Evolutionary conservation across 92 coral and sea anemone genomes (phyloP).

Genomic region (Diadumene lineata): DNA sequence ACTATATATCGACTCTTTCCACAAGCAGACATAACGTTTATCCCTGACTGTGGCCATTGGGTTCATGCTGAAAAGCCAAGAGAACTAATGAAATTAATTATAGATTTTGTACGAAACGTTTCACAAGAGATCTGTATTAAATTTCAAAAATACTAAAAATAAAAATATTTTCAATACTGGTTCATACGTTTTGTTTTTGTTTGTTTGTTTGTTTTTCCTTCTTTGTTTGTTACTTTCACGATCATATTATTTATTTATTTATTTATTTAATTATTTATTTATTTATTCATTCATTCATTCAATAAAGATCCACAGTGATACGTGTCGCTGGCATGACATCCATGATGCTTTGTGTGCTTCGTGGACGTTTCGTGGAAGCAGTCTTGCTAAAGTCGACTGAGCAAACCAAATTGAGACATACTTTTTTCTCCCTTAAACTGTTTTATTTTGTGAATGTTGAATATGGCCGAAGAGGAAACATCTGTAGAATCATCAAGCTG

Average conservation of each 20-base stretch:
- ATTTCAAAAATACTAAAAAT: too few species aligned
- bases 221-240: too few species aligned
- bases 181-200: too few species aligned
- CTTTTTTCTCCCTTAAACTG: background rate
- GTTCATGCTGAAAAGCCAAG: conserved; percentile 82
- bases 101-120: conserved; percentile 66
- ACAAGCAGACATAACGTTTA: conserved; percentile 63
- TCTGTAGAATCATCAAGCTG: conserved; percentile 17
- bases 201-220: too few species aligned
- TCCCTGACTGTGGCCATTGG: conserved; percentile 94
- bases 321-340: background rate
- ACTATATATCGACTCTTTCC: conserved; percentile 75
- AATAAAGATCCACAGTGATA: background rate
- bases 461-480: background rate
- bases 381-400: background rate
- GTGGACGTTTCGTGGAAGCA: background rate
- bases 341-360: background rate
- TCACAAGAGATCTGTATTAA: too few species aligned
- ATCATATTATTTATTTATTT: too few species aligned
- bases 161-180: too few species aligned
- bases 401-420: background rate
- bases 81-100: conserved; percentile 65
- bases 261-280: too few species aligned
- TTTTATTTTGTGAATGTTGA: background rate
- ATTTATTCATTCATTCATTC: too few species aligned